Evolutionary conservation across 2,797 vertebrate species (phyloP).

Genomic region (Anabas testudineus): DNA sequence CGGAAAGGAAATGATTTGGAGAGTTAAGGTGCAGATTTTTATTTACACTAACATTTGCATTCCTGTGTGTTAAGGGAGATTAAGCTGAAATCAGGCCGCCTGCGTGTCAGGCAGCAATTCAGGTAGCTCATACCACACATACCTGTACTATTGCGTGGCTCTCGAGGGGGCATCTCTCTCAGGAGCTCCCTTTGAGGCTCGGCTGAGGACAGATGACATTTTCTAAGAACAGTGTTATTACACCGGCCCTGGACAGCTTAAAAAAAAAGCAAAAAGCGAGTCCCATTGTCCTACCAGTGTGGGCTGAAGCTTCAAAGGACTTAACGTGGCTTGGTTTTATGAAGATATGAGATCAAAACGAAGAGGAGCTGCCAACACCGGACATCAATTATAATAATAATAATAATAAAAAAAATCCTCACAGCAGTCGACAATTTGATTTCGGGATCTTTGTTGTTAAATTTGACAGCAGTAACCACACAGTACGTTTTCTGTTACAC

Average conservation of each 20-base stretch:
- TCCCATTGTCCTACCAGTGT: slow-evolving; percentile 36
- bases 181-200: slow-evolving; percentile 71
- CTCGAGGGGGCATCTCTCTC: slow-evolving; percentile 75
- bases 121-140: slow-evolving; percentile 85
- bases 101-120: slow-evolving; percentile 82
- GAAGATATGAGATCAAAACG: slow-evolving; percentile 47
- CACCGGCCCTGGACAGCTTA: slow-evolving; percentile 63
- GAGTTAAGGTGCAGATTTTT: slow-evolving; percentile 57
- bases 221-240: slow-evolving; percentile 83
- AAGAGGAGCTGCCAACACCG: slow-evolving; percentile 11
- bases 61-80: slow-evolving; percentile 80
- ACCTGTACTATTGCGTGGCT: slow-evolving; percentile 75
- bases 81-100: slow-evolving; percentile 73
- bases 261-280: slow-evolving; percentile 60
- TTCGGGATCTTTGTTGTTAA: slow-evolving; percentile 9
- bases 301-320: slow-evolving; percentile 61
- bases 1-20: slow-evolving; percentile 56
- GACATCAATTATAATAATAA: slow-evolving; percentile 36
- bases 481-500: slow-evolving; percentile 3
- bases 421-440: too few relatives aligned
- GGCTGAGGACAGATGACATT: slow-evolving; percentile 75
- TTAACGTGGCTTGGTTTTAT: slow-evolving; percentile 41
- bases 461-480: slow-evolving; percentile 1
- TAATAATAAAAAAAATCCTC: too few relatives aligned
- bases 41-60: slow-evolving; percentile 78